These are phyloP conservation scores for Drosophila fungiperda DNA, from an alignment of 2,888 invertebrate genomes.

Conservation along the genomic window DNA sequence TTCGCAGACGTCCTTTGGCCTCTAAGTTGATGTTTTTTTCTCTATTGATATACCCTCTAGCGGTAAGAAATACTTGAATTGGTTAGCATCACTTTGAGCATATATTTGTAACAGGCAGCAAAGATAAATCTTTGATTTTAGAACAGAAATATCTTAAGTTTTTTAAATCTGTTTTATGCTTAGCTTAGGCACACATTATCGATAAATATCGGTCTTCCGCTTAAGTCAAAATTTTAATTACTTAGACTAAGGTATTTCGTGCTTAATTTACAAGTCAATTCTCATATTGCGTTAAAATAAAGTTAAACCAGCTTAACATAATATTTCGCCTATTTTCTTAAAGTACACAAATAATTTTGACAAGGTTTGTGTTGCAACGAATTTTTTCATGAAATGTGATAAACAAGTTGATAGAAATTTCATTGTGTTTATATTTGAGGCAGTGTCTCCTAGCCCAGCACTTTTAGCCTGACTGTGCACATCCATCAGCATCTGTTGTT, in stretches of 20 bases:
- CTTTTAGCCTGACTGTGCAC: background rate
- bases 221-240: background rate
- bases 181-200: background rate
- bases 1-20: constrained; percentile 23
- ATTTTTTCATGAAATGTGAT: background rate
- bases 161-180: background rate
- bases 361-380: background rate
- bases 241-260: background rate
- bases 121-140: background rate
- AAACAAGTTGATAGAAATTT: background rate
- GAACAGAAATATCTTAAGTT: no score
- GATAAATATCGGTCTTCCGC: background rate
- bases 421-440: background rate
- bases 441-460: background rate
- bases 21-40: constrained; percentile 11
- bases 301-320: background rate
- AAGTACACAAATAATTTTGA: background rate
- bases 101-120: background rate
- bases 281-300: background rate
- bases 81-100: background rate
- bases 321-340: background rate
- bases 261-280: background rate
- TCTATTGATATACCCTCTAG: background rate
- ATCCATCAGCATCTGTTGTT: constrained; percentile 48
- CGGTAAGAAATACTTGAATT: background rate